These are phyloP conservation scores for Sorex fumeus DNA, from an alignment of 2,113 vertebrate species.

Conservation along the genomic window DNA sequence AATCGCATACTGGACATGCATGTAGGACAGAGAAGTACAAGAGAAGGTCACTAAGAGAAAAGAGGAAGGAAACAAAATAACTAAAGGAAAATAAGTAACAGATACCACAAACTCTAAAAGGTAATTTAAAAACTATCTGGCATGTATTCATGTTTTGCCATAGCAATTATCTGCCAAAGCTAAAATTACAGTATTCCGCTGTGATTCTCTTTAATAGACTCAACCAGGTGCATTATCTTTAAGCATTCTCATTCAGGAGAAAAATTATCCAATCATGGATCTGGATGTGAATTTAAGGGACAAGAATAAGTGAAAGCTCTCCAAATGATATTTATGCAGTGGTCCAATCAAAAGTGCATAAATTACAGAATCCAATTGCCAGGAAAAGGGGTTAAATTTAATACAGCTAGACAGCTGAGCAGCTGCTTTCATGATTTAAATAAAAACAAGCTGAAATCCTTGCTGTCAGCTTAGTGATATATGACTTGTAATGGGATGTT, in stretches of 20 bases:
- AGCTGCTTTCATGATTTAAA: conserved; percentile 97
- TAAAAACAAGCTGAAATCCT: conserved; percentile 95
- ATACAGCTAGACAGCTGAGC: conserved; percentile 91
- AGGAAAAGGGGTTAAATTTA: conserved; percentile 92
- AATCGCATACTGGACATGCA: background rate
- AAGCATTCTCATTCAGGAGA: conserved; percentile 71
- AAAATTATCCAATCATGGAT: conserved; percentile 69
- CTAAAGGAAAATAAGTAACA: conserved; percentile 49
- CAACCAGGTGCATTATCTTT: conserved; percentile 71
- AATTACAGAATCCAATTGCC: conserved; percentile 86
- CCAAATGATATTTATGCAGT: conserved; percentile 77
- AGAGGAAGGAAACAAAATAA: conserved; percentile 19
- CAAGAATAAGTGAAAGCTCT: conserved; percentile 71
- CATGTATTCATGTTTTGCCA: conserved; percentile 70
- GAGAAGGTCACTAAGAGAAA: background rate
- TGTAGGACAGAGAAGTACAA: conserved; percentile 16
- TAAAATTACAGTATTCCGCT: conserved; percentile 78
- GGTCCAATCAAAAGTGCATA: conserved; percentile 85
- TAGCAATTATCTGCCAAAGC: conserved; percentile 71
- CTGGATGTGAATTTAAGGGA: conserved; percentile 72
- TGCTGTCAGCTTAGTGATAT: conserved; percentile 95
- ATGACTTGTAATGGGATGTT: conserved; percentile 96
- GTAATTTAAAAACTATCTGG: conserved; percentile 49
- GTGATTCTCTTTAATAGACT: conserved; percentile 70
- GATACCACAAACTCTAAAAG: conserved; percentile 43